Evolutionary conservation across 1,140 invertebrate species (phyloP), one percentile per base, ranked within the genome.

Genomic region (Drosophila kikkawai): DNA sequence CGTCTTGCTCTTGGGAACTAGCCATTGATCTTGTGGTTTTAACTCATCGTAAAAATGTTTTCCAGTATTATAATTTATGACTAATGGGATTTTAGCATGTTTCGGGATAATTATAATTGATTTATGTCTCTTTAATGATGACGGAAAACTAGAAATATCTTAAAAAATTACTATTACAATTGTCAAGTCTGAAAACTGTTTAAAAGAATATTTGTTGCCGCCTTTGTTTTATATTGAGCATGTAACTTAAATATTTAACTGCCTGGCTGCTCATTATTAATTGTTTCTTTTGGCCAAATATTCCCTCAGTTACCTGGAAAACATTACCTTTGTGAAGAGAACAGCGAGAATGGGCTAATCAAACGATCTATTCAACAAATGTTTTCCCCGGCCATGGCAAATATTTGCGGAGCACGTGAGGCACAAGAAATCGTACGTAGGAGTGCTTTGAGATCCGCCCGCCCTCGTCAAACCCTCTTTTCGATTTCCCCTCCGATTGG

Each of bases 371-470:
- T 56, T 39, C 36, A 56, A 26, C 19, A 26, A 56, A 78, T 63
- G 58, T 34, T 67, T 66, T 50, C 7, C 26, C 26, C 17, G 19
- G 15, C 12, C 17, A n/a, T 15, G 8, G 19, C 19, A 26, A 32
- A 66, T 50, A 41, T 68, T 65, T 67, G 17, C 44, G 17, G 2
- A 64, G 59, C 17, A 60, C 51, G 51, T 56, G 53, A 56, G 32
- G 41, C 26, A 26, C 19, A 7, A 9, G 13, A n/a, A 66, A 26
- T 36, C 32, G 8, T 9, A 29, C 56, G 19, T 45, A 32, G 22
- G 39, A 45, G 56, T 3, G 17, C 51, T 15, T 36, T 0, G 12
- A 22, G 17, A 19, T 19, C 51, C 51, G 51, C 12, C 32, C 29
- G 50, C 8, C 6, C 26, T 29, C 5, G 26, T 29, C 26, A 29